These are phyloP conservation scores for Triplophysa yarkandensis DNA, from an alignment of 2,797 vertebrate species.

Conservation along the genomic window DNA sequence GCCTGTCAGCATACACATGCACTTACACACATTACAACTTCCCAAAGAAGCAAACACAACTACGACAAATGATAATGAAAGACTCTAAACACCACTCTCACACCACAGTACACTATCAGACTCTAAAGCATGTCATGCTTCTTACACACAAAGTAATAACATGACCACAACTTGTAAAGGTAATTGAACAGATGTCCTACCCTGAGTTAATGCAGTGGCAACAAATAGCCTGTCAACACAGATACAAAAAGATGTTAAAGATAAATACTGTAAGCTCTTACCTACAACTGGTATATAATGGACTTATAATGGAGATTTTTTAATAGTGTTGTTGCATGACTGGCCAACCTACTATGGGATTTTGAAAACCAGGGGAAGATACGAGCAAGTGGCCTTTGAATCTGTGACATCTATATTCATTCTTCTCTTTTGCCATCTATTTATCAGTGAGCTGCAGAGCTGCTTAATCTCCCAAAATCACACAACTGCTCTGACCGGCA, in stretches of 20 bases:
- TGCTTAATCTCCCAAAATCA: slow-evolving; percentile 30
- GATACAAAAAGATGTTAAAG: background rate
- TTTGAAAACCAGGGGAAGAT: slow-evolving; percentile 6
- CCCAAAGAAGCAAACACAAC: background rate
- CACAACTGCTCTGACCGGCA: slow-evolving; percentile 43
- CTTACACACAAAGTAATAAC: background rate
- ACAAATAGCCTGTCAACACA: background rate
- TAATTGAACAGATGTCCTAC: background rate
- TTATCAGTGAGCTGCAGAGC: slow-evolving; percentile 51
- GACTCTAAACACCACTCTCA: no score
- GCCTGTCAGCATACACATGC: background rate
- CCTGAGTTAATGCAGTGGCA: background rate
- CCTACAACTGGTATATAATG: background rate
- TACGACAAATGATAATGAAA: background rate
- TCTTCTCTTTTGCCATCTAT: slow-evolving; percentile 43
- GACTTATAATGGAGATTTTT: no score
- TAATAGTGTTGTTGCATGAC: slow-evolving; percentile 18
- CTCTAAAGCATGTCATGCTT: background rate
- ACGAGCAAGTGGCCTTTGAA: slow-evolving; percentile 3
- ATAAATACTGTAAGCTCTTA: background rate
- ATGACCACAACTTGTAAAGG: background rate
- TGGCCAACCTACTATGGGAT: slow-evolving; percentile 15
- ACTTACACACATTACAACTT: slow-evolving; percentile 5
- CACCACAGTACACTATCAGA: background rate
- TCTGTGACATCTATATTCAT: slow-evolving; percentile 29